These are phyloP conservation scores for Drosophila ohnishii DNA, from an alignment of 1,140 invertebrate species.

Conservation along the genomic window DNA sequence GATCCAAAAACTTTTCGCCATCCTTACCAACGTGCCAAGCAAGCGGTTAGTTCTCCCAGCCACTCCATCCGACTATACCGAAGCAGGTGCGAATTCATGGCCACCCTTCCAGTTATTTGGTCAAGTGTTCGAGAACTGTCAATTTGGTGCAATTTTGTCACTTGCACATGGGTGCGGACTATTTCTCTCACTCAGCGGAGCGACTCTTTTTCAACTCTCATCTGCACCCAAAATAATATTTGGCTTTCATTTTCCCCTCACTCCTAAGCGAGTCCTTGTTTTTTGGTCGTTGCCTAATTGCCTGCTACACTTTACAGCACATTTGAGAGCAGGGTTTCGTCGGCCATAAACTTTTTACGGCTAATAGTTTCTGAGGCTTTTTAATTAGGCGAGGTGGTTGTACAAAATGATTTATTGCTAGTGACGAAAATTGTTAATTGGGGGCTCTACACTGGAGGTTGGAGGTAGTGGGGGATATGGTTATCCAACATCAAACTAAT, in stretches of 20 bases:
- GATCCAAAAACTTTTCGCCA: slow-evolving; percentile 17
- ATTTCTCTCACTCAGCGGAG: not conserved
- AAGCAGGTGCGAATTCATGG: slow-evolving; percentile 29
- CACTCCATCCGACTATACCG: slow-evolving; percentile 4
- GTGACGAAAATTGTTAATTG: slow-evolving; percentile 42
- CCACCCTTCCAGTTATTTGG: slow-evolving; percentile 43
- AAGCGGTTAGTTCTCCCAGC: slow-evolving; percentile 41
- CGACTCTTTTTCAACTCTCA: slow-evolving; percentile 11
- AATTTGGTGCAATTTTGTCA: slow-evolving; percentile 14
- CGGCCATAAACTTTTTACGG: slow-evolving; percentile 60
- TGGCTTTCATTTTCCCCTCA: slow-evolving; percentile 46
- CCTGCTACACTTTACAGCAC: slow-evolving; percentile 50
- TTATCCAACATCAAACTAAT: slow-evolving; percentile 1
- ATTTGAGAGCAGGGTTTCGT: not conserved
- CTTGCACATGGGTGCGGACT: slow-evolving; percentile 4
- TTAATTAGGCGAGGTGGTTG: slow-evolving; percentile 61
- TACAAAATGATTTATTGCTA: slow-evolving; percentile 62
- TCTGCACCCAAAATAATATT: slow-evolving; percentile 60
- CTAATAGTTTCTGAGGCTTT: slow-evolving; percentile 50
- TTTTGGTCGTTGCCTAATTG: slow-evolving; percentile 51
- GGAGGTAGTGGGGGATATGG: not conserved
- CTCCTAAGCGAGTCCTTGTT: not conserved
- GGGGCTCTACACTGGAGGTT: slow-evolving; percentile 2
- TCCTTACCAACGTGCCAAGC: slow-evolving; percentile 57
- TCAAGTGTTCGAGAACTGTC: slow-evolving; percentile 46